A percentile compares a stretch with the other conserved stretches of the same genome.
Evolutionary conservation across 2,888 invertebrate species (phyloP).

Genomic region (Orthonevra nobilis): DNA sequence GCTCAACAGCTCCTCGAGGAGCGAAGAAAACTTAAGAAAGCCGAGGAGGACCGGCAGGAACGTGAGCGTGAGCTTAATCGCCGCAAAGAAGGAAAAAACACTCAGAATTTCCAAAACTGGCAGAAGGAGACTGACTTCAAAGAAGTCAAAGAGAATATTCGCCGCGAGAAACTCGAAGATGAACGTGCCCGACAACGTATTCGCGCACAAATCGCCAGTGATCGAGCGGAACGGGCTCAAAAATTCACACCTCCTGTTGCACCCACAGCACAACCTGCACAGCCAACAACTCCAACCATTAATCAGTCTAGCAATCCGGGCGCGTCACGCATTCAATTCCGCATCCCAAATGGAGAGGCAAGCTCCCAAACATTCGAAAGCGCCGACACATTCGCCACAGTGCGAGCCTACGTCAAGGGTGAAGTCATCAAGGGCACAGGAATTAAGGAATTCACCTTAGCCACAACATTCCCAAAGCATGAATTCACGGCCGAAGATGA

Average conservation of each 20-base stretch:
- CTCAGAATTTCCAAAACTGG: conserved; percentile 86
- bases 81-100: conserved; percentile 86
- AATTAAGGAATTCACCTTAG: conserved; percentile 85
- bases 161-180: conserved; percentile 88
- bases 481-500: conserved; percentile 92
- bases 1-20: conserved; percentile 86
- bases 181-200: conserved; percentile 88
- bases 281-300: conserved; percentile 65
- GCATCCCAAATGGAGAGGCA: conserved; percentile 89
- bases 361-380: conserved; percentile 88
- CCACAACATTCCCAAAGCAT: conserved; percentile 94
- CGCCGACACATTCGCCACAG: conserved; percentile 83
- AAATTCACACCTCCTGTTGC: conserved; percentile 74
- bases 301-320: conserved; percentile 75
- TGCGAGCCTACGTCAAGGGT: conserved; percentile 79
- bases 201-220: conserved; percentile 91
- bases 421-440: conserved; percentile 75
- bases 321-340: conserved; percentile 90
- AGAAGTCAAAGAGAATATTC: conserved; percentile 82
- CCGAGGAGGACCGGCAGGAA: conserved; percentile 85
- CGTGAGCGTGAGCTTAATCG: conserved; percentile 85
- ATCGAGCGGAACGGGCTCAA: conserved; percentile 86
- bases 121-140: conserved; percentile 88
- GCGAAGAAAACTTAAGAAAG: conserved; percentile 84
- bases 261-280: conserved; percentile 67